Conservation (phyloP, 2,113 vertebrate genomes). For the Apistogramma diplotaenia region DNA sequence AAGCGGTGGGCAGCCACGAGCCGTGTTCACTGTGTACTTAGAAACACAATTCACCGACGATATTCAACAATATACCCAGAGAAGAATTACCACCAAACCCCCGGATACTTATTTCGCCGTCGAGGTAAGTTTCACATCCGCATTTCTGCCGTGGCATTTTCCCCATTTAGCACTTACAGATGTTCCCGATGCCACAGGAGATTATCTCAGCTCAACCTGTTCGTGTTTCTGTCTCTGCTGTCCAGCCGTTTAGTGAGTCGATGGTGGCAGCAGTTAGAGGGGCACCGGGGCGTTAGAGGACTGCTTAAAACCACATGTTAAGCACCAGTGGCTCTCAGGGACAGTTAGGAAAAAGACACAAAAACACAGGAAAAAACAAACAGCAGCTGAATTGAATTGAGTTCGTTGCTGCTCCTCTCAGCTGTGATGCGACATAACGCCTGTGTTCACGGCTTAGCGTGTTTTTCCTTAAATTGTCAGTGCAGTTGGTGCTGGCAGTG, state of each 20-base stretch:
- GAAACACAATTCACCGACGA: background rate
- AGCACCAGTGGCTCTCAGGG: background rate
- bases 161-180: slow-evolving; percentile 49
- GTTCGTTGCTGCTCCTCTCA: slow-evolving; percentile 22
- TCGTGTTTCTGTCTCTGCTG: background rate
- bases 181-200: slow-evolving; percentile 60
- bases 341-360: background rate
- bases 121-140: slow-evolving; percentile 53
- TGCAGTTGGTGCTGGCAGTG: too few species aligned
- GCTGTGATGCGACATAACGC: slow-evolving; percentile 43
- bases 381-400: slow-evolving; percentile 27
- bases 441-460: background rate
- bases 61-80: background rate
- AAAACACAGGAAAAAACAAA: background rate
- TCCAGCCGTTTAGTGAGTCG: background rate
- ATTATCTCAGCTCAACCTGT: slow-evolving; percentile 52
- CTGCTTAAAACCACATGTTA: background rate
- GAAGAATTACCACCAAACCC: slow-evolving; percentile 1
- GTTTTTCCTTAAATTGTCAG: background rate
- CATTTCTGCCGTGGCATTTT: background rate
- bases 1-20: slow-evolving; percentile 27
- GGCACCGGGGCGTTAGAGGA: background rate
- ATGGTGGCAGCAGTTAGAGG: background rate
- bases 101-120: slow-evolving; percentile 21
- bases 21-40: background rate